Evolutionary conservation across 2,113 vertebrate genomes (phyloP).

Genomic region (Crocuta crocuta): DNA sequence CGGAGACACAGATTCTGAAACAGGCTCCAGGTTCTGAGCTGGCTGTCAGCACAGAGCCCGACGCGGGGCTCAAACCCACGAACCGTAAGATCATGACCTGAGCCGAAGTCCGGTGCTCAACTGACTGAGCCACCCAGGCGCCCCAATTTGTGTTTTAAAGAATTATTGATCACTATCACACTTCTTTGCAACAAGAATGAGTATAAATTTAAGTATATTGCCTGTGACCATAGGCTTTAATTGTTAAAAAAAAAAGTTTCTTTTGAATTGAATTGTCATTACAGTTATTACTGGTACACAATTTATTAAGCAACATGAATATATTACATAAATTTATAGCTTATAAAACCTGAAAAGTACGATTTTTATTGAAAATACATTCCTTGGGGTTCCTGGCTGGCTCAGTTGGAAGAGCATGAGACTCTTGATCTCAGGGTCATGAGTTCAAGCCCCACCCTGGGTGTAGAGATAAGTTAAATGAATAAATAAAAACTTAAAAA

Average conservation of each 20-base stretch:
- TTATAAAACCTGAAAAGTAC: conserved; percentile 7
- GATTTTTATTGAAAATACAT: conserved; percentile 31
- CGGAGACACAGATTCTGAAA: too few species aligned
- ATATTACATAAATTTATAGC: conserved; percentile 21
- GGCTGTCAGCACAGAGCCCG: too few species aligned
- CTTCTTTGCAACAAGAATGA: not conserved
- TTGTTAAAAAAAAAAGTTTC: not conserved
- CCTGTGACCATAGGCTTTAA: not conserved
- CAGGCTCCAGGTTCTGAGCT: too few species aligned
- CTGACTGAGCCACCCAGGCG: too few species aligned
- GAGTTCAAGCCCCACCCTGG: not conserved
- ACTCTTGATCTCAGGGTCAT: not conserved
- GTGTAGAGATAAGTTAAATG: not conserved
- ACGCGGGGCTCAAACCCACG: too few species aligned
- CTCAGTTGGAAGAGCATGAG: not conserved
- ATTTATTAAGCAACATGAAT: conserved; percentile 36
- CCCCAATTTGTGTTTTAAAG: conserved; percentile 8
- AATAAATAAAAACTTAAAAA: not conserved
- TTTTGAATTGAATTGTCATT: not conserved
- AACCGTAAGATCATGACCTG: too few species aligned
- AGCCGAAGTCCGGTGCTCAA: too few species aligned
- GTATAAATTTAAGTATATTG: not conserved
- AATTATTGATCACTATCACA: not conserved
- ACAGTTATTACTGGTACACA: conserved; percentile 7
- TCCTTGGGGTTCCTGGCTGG: not conserved